These are phyloP conservation scores for Tragopan temminckii DNA, from an alignment of 2,797 vertebrate species.

Conservation along the genomic window DNA sequence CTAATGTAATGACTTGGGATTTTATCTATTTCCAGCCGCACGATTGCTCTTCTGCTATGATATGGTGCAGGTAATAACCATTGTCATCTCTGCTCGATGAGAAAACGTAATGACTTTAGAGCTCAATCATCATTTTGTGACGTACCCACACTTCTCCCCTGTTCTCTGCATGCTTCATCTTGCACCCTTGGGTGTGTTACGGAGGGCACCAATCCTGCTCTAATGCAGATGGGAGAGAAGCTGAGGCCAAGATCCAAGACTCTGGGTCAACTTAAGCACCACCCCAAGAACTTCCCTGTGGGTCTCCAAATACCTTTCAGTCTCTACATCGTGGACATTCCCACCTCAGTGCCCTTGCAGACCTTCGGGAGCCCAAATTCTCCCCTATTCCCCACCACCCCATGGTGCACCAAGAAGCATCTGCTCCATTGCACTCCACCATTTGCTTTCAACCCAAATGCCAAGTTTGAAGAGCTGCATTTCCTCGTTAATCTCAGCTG, in stretches of 20 bases:
- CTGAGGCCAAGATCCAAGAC: background rate
- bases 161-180: background rate
- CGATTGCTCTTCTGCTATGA: background rate
- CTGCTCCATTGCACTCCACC: background rate
- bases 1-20: slow-evolving; percentile 53
- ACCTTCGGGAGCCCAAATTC: background rate
- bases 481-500: background rate
- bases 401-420: rapidly evolving
- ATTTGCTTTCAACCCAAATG: background rate
- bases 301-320: background rate
- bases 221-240: background rate
- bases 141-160: background rate
- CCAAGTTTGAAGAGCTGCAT: background rate
- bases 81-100: background rate
- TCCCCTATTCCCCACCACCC: background rate
- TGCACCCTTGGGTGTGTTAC: background rate
- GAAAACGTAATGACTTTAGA: slow-evolving; percentile 4
- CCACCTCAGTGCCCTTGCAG: background rate
- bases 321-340: background rate
- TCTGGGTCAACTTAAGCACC: background rate
- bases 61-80: background rate
- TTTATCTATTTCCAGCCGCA: slow-evolving; percentile 25
- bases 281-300: background rate
- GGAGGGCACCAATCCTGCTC: background rate
- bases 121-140: background rate